These are phyloP conservation scores for Phymorhynchus buccinoides DNA, from an alignment of 1,140 invertebrate genomes.

Conservation along the genomic window DNA sequence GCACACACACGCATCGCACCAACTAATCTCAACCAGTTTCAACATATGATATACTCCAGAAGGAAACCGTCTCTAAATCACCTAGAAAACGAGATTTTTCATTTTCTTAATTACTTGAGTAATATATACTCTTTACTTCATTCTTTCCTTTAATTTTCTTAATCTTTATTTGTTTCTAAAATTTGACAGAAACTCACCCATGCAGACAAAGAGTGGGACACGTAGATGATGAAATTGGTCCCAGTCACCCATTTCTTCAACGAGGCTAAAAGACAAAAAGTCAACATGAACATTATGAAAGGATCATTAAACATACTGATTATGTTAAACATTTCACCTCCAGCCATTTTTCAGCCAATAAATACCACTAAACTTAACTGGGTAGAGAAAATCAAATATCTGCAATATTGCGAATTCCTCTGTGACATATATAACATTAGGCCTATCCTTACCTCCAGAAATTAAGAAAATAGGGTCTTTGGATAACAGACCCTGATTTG, in stretches of 20 bases:
- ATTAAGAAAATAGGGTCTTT: too few relatives aligned
- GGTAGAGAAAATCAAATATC: neutral
- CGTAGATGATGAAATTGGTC: constrained; percentile 58
- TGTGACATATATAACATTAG: too few relatives aligned
- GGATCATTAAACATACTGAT: too few relatives aligned
- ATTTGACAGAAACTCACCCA: constrained; percentile 55
- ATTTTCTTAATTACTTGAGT: neutral
- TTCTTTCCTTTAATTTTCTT: neutral
- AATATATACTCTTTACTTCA: neutral
- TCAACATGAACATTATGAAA: too few relatives aligned
- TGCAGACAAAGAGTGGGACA: constrained; percentile 64
- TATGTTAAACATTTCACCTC: too few relatives aligned
- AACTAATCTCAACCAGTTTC: too few relatives aligned
- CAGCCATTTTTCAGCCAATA: too few relatives aligned
- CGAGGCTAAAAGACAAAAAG: constrained; percentile 31
- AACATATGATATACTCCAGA: too few relatives aligned
- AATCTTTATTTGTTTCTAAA: neutral
- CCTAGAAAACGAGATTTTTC: neutral
- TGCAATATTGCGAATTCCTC: neutral
- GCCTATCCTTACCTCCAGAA: too few relatives aligned
- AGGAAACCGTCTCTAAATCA: too few relatives aligned
- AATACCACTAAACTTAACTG: neutral
- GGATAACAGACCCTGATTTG: too few relatives aligned
- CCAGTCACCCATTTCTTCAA: constrained; percentile 45
- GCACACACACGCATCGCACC: too few relatives aligned